Evolutionary conservation across 2,888 invertebrate species (phyloP), one percentile per base, ranked within the genome.

Genomic region (Drosophila seclusa): DNA sequence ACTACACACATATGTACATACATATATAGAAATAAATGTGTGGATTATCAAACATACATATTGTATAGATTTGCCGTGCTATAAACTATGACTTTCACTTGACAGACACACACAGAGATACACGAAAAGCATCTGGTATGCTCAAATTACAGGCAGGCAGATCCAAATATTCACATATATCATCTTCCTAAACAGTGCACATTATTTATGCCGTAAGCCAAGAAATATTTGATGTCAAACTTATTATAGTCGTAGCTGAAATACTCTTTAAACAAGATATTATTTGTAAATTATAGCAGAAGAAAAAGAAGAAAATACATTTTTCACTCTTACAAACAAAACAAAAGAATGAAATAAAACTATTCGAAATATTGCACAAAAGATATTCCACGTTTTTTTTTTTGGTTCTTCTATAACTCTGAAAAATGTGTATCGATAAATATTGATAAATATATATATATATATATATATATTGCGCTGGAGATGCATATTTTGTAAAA

Each of bases 131-230:
- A 62, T 68, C 42, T 54, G 50, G n/a, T 27, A 62, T 83, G 31
- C 84, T 84, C 87, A 79, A 69, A 72, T 84, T 84, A 87, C 89
- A 83, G 50, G 53, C 70, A 81, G 58, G 42, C 67, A 49, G 54
- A 55, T 83, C 87, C 73, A 81, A 72, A 70, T 58, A 65, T 57
- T 54, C 66, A 68, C 68, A 78, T 86, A 89, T 76, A 68, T 83
- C 87, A 84, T 89, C 72, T 81, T 68, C 42, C 63, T 63, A 72
- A 87, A 77, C 67, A 72, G 50, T 57, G 48, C 55, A 68, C 63
- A 70, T 80, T 68, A 87, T 76, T 65, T 58, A 81, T 71, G 60
- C 55, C 55, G 63, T 68, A 50, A 50, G 48, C 11, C n/a, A 62
- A 72, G 21, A 65, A 54, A 49, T 27, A 32, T 50, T 31, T 5